phyloP scores from a whole-genome alignment of 2,113 vertebrate species.

The Sinocyclocheilus anshuiensis region DNA sequence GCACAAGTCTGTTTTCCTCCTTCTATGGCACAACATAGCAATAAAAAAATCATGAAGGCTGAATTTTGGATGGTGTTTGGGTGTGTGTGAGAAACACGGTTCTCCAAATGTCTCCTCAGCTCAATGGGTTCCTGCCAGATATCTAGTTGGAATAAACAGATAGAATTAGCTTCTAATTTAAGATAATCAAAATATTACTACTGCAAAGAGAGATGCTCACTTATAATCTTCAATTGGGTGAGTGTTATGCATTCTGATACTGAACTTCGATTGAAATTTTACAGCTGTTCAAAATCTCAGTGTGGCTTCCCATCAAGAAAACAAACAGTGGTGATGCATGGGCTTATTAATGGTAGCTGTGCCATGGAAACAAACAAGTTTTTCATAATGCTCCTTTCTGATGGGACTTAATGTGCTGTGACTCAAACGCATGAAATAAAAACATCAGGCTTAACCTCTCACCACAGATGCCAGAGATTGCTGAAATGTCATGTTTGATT shows the following conservation, averaged over 20 bases:
- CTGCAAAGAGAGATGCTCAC: not conserved
- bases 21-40: not conserved
- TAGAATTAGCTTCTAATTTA: not conserved
- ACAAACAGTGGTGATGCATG: conserved; percentile 32
- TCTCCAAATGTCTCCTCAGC: not conserved
- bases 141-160: not conserved
- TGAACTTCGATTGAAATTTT: conserved; percentile 7
- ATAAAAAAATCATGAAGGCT: not conserved
- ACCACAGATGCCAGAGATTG: not conserved
- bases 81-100: conserved; percentile 1
- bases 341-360: conserved; percentile 11
- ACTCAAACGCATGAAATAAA: not conserved
- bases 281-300: conserved; percentile 33
- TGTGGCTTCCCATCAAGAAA: conserved; percentile 33
- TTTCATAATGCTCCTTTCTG: not conserved
- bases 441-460: not conserved
- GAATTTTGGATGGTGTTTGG: conserved; percentile 13
- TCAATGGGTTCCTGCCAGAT: not conserved
- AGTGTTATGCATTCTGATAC: not conserved
- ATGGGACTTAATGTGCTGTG: not conserved
- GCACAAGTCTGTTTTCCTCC: not conserved
- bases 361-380: not conserved
- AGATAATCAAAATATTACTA: conserved; percentile 13
- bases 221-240: not conserved
- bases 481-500: not conserved